A percentile compares a stretch with the other conserved stretches of the same genome.
phyloP scores from a whole-genome alignment of 2,888 invertebrate species.

The Leptopilina syphax region DNA sequence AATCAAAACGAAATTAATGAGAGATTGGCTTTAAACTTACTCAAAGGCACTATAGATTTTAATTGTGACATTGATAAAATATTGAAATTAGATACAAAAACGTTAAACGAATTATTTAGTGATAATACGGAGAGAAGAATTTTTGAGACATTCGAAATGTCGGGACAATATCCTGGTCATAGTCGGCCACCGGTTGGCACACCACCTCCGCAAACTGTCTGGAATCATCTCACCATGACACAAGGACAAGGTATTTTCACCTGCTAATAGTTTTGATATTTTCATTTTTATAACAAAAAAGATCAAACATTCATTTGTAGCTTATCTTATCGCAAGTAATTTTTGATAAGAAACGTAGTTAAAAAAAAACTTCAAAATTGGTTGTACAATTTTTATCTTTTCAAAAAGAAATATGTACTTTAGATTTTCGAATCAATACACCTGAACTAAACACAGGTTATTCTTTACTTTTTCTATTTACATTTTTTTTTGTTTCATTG shows the following conservation, averaged over 20 bases:
- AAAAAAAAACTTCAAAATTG: not conserved
- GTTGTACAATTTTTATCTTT: not conserved
- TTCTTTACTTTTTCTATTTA: not conserved
- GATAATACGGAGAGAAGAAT: conserved; percentile 11
- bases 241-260: conserved; percentile 67
- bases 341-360: conserved; percentile 18
- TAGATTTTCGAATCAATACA: not conserved
- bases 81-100: conserved; percentile 11
- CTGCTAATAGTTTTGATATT: not conserved
- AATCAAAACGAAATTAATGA: not conserved
- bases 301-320: not conserved
- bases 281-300: not conserved
- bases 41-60: not conserved
- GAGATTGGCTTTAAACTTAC: not conserved
- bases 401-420: not conserved
- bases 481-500: not conserved
- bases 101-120: conserved; percentile 18
- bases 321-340: conserved; percentile 4
- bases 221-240: conserved; percentile 74
- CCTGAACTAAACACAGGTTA: not conserved
- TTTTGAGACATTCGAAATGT: conserved; percentile 61
- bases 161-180: conserved; percentile 74
- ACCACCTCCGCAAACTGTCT: conserved; percentile 73
- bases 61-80: not conserved
- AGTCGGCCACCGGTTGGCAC: conserved; percentile 74